These are phyloP conservation scores for Samia ricini DNA, from an alignment of 1,140 invertebrate species.

Conservation along the genomic window DNA sequence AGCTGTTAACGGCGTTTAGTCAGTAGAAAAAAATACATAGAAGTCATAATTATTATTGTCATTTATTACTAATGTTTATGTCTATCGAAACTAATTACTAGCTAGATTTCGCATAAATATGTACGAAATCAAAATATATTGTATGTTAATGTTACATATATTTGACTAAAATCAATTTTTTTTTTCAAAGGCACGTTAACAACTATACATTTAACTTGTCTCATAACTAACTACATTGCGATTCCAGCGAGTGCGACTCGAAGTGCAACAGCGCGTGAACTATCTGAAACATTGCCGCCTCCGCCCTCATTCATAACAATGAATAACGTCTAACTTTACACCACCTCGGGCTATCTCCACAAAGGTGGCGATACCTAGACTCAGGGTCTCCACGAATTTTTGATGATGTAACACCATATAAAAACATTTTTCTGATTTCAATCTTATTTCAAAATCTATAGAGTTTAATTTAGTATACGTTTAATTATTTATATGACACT, in stretches of 20 bases:
- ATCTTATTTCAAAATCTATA: background rate
- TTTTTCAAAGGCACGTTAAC: background rate
- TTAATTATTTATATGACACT: background rate
- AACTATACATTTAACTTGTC: background rate
- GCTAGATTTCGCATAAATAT: too few relatives aligned
- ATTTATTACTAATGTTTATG: too few relatives aligned
- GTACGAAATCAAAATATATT: too few relatives aligned
- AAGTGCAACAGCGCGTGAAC: background rate
- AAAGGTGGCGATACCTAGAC: constrained; percentile 19
- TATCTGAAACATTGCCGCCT: constrained; percentile 1
- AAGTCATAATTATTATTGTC: too few relatives aligned
- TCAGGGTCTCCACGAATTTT: background rate
- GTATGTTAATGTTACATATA: too few relatives aligned
- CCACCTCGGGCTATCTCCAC: constrained; percentile 18
- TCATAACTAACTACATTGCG: too few relatives aligned
- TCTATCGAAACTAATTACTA: too few relatives aligned
- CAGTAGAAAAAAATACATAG: too few relatives aligned
- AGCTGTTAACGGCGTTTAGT: too few relatives aligned
- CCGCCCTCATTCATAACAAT: constrained; percentile 10
- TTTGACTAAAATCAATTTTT: background rate
- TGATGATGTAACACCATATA: background rate
- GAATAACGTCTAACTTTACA: constrained; percentile 21
- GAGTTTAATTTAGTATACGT: background rate
- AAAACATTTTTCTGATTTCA: background rate
- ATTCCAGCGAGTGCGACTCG: background rate